These are phyloP conservation scores for Pocillopora meandrina DNA, from an alignment of 92 coral and sea anemone genomes.

Conservation along the genomic window DNA sequence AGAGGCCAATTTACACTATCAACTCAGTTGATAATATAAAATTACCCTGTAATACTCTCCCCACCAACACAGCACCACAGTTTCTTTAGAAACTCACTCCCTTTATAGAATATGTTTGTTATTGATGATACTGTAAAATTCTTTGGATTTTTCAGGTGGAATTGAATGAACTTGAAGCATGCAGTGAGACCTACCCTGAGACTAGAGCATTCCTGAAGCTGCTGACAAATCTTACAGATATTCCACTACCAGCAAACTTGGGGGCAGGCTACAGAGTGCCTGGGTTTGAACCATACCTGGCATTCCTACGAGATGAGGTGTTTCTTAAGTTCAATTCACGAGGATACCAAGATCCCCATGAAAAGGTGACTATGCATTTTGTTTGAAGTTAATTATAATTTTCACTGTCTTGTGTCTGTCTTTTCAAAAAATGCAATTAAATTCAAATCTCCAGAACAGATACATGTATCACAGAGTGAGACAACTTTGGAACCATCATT, in stretches of 20 bases:
- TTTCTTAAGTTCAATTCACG: constrained; percentile 92
- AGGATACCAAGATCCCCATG: constrained; percentile 86
- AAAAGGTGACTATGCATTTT: constrained; percentile 63
- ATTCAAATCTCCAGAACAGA: no score
- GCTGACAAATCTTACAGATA: constrained; percentile 79
- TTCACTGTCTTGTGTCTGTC: no score
- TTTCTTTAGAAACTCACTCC: no score
- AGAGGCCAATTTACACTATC: no score
- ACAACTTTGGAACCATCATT: no score
- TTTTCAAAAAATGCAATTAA: no score
- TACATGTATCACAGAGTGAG: no score
- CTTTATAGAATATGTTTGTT: no score
- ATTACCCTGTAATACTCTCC: no score
- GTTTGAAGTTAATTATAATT: not conserved
- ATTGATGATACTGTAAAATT: not conserved
- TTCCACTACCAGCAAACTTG: constrained; percentile 84
- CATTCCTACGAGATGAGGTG: constrained; percentile 81
- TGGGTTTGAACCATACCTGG: constrained; percentile 94
- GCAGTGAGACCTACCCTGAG: constrained; percentile 96
- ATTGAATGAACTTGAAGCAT: constrained; percentile 89
- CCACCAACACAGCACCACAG: no score
- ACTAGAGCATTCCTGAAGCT: constrained; percentile 89
- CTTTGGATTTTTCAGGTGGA: constrained; percentile 68
- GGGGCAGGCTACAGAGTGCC: constrained; percentile 96
- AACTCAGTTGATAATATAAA: no score